These are phyloP conservation scores for Gallinago jamesoni DNA, from an alignment of 2,113 vertebrate genomes.

Conservation along the genomic window DNA sequence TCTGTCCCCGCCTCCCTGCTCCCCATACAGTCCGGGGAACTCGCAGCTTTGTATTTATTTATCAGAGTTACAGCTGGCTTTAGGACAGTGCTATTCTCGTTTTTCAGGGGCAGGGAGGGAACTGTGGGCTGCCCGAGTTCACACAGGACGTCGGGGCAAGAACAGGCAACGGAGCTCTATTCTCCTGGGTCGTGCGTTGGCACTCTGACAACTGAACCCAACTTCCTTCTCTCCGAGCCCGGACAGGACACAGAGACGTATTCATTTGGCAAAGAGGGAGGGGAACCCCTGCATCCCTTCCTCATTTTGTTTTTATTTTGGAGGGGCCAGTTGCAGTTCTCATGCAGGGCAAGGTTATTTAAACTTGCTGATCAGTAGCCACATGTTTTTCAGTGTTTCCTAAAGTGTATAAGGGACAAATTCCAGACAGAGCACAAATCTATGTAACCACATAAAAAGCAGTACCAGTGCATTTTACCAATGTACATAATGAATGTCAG, in stretches of 20 bases:
- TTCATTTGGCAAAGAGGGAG: neutral
- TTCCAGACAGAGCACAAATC: constrained; percentile 24
- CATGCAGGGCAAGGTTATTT: neutral
- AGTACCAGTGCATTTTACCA: neutral
- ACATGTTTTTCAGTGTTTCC: neutral
- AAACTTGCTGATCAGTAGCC: neutral
- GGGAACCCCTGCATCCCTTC: constrained; percentile 8
- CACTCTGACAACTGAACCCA: constrained; percentile 12
- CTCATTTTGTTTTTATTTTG: constrained; percentile 41
- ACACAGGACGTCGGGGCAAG: neutral
- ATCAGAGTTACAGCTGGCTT: neutral
- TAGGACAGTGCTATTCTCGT: neutral
- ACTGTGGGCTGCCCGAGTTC: neutral
- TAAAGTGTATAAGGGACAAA: neutral
- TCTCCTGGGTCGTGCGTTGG: neutral
- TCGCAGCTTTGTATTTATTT: neutral
- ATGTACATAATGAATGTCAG: neutral
- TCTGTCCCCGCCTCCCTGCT: neutral
- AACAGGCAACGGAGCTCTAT: neutral
- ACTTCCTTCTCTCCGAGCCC: neutral
- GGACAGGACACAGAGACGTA: neutral
- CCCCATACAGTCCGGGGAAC: neutral
- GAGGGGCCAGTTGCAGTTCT: neutral
- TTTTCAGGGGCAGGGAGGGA: constrained; percentile 8
- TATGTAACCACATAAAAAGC: neutral